These are phyloP conservation scores for Bryconaethiops microstoma DNA, from an alignment of 2,797 vertebrate genomes.

Conservation along the genomic window DNA sequence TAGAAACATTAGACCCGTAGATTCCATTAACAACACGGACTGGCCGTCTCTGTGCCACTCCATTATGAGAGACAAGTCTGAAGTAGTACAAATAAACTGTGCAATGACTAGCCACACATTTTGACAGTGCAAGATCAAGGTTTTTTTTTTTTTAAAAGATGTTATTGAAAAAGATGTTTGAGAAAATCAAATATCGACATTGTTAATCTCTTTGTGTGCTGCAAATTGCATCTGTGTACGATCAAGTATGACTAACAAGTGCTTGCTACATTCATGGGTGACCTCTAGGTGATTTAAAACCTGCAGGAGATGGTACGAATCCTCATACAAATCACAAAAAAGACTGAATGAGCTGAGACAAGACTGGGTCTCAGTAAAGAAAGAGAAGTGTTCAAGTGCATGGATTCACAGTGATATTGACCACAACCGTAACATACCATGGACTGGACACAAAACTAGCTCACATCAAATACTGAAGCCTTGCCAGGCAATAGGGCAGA, in stretches of 20 bases:
- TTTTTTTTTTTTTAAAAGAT: background rate
- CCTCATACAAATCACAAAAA: background rate
- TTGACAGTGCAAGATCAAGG: background rate
- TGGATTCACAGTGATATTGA: constrained; percentile 8
- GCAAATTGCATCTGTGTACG: background rate
- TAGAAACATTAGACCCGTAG: background rate
- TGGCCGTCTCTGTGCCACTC: background rate
- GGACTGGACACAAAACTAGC: background rate
- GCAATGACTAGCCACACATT: constrained; percentile 2
- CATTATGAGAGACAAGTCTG: background rate
- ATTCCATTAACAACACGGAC: background rate
- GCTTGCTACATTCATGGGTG: constrained; percentile 7
- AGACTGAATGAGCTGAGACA: background rate
- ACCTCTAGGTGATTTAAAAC: background rate
- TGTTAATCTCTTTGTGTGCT: background rate
- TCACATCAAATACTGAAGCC: constrained; percentile 3
- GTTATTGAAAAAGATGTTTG: background rate
- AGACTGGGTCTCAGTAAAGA: background rate
- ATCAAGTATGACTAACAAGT: background rate
- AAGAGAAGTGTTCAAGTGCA: constrained; percentile 11
- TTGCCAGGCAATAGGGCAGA: background rate
- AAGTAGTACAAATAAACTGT: constrained; percentile 4
- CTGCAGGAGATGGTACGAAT: background rate
- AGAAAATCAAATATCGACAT: background rate
- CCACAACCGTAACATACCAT: background rate